A percentile compares a stretch with the other conserved stretches of the same genome.
phyloP scores from a whole-genome alignment of 2,113 vertebrate species.

The Acrocephalus kingi region DNA sequence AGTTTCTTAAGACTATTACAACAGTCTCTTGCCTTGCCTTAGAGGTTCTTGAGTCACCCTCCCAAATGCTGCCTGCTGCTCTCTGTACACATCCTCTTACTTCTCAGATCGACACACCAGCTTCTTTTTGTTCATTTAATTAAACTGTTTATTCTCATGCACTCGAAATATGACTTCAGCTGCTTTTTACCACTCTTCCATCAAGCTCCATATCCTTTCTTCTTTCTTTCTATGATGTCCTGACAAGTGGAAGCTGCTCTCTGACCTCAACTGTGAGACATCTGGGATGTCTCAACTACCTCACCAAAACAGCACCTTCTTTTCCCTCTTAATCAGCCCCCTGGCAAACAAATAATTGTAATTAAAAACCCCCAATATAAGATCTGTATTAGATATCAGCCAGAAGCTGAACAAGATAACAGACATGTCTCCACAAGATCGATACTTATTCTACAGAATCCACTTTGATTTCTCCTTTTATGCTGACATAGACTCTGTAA shows the following conservation, averaged over 20 bases:
- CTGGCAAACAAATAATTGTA: background rate
- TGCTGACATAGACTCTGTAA: background rate
- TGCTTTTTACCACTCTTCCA: background rate
- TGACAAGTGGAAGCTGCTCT: background rate
- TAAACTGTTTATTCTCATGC: background rate
- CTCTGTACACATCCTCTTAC: background rate
- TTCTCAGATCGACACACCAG: background rate
- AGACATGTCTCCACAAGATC: background rate
- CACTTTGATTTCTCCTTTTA: background rate
- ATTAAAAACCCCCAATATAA: accelerated
- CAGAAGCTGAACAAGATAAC: background rate
- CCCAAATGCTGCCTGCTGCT: background rate
- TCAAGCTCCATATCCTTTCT: background rate
- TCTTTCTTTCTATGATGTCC: background rate
- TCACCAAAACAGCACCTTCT: background rate
- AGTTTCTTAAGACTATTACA: background rate
- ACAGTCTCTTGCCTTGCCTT: background rate
- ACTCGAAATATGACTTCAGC: background rate
- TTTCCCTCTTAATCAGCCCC: background rate
- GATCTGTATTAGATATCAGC: background rate
- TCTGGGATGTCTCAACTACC: background rate
- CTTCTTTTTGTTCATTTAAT: background rate
- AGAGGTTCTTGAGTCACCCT: background rate
- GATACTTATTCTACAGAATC: background rate
- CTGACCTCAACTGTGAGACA: background rate